phyloP scores from a whole-genome alignment of 2,113 vertebrate species.

The Arizona elegans region DNA sequence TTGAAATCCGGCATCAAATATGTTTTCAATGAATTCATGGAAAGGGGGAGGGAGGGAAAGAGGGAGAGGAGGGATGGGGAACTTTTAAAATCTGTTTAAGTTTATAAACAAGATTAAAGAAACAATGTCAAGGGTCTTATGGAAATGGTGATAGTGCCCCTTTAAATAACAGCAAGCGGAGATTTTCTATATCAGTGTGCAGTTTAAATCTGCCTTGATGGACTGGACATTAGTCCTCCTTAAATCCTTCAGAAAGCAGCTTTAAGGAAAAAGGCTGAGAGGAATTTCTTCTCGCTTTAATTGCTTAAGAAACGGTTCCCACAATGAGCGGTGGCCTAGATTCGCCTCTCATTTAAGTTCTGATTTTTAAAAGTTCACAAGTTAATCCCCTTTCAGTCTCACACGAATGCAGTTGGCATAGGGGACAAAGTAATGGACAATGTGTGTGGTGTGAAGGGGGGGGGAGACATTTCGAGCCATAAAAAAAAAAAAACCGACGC shows the following conservation, averaged over 20 bases:
- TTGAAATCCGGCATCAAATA: slow-evolving; percentile 66
- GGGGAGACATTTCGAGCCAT: slow-evolving; percentile 54
- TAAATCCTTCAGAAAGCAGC: slow-evolving; percentile 84
- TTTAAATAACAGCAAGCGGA: slow-evolving; percentile 75
- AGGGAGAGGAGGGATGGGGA: not conserved
- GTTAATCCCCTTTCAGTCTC: slow-evolving; percentile 89
- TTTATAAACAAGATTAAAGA: slow-evolving; percentile 77
- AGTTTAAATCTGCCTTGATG: slow-evolving; percentile 81
- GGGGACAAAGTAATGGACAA: slow-evolving; percentile 71
- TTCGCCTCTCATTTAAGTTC: slow-evolving; percentile 93
- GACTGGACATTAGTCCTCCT: slow-evolving; percentile 84
- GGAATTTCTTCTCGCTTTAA: slow-evolving; percentile 93
- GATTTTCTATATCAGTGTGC: slow-evolving; percentile 79
- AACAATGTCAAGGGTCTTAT: slow-evolving; percentile 74
- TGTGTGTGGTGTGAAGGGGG: slow-evolving; percentile 44
- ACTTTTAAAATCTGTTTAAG: slow-evolving; percentile 73
- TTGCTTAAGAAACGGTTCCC: slow-evolving; percentile 91
- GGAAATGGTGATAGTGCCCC: slow-evolving; percentile 70
- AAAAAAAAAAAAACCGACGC: slow-evolving; percentile 33
- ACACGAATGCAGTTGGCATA: slow-evolving; percentile 71
- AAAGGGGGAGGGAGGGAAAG: not conserved
- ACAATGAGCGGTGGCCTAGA: slow-evolving; percentile 90
- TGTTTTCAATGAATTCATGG: slow-evolving; percentile 66
- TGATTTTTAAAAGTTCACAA: slow-evolving; percentile 94
- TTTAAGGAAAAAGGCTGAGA: slow-evolving; percentile 88